Conservation (phyloP, 2,113 vertebrate genomes). For the Leptobrachium ailaonicum region DNA sequence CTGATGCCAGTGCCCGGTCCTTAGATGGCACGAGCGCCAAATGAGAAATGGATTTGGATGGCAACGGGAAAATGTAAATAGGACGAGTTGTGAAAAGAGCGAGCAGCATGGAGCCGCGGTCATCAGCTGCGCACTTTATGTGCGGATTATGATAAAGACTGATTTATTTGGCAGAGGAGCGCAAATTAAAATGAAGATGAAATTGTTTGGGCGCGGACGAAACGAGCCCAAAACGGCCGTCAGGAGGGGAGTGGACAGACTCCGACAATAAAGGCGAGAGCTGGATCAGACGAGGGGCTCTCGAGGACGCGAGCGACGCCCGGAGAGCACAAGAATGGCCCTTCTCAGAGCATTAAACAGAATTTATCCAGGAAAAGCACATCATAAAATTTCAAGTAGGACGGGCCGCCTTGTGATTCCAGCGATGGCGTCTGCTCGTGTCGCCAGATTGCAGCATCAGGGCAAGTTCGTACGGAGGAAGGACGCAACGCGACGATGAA, state of each 20-base stretch:
- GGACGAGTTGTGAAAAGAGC: background rate
- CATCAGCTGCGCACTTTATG: conserved; percentile 24
- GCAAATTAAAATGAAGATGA: conserved; percentile 21
- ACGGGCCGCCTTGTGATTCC: too few species aligned
- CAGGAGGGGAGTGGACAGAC: background rate
- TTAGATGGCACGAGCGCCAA: background rate
- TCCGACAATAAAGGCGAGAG: background rate
- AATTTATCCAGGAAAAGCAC: too few species aligned
- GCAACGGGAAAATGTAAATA: background rate
- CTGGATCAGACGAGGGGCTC: background rate
- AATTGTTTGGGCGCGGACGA: conserved; percentile 17
- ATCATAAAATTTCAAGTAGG: background rate
- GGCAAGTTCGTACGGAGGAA: too few species aligned
- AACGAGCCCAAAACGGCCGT: background rate
- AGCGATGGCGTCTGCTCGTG: too few species aligned
- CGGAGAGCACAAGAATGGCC: background rate
- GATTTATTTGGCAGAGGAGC: conserved; percentile 16
- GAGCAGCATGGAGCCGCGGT: background rate
- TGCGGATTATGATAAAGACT: conserved; percentile 5
- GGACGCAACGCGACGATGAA: too few species aligned
- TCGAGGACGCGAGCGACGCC: background rate
- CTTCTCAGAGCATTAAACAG: background rate
- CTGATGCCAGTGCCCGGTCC: background rate
- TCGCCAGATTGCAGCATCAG: too few species aligned
- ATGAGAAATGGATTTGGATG: conserved; percentile 1